Conservation (phyloP, 2,113 vertebrate genomes). For the Circaetus cinerascens region DNA sequence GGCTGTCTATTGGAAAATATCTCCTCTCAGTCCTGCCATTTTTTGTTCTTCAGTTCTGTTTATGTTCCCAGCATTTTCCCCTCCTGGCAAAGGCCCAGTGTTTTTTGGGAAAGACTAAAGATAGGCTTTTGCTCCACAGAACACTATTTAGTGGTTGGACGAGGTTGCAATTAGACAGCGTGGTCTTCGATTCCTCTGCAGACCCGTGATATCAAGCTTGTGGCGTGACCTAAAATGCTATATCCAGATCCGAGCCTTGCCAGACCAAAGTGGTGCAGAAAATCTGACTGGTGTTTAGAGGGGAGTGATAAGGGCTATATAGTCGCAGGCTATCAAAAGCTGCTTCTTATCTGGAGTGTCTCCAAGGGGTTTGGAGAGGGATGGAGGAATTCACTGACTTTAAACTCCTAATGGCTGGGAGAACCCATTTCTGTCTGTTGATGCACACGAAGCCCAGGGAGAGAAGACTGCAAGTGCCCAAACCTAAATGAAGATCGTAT, state of each 20-base stretch:
- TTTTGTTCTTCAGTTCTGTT: slow-evolving; percentile 45
- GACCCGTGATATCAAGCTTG: slow-evolving; percentile 19
- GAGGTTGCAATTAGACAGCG: slow-evolving; percentile 36
- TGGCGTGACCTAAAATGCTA: background rate
- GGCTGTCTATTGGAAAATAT: slow-evolving; percentile 58
- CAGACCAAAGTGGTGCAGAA: background rate
- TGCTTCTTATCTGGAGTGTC: background rate
- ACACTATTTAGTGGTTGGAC: slow-evolving; percentile 48
- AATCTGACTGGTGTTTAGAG: background rate
- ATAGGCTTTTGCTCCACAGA: slow-evolving; percentile 45
- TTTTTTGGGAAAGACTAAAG: slow-evolving; percentile 57
- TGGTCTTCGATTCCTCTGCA: background rate
- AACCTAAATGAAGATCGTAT: background rate
- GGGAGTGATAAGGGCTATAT: background rate
- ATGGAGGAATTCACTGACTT: background rate
- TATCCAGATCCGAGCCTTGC: background rate
- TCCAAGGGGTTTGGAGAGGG: background rate
- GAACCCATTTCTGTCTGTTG: background rate
- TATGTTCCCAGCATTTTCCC: slow-evolving; percentile 49
- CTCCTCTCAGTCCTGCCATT: slow-evolving; percentile 18
- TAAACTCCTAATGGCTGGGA: background rate
- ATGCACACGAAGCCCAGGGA: background rate
- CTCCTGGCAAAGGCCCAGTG: slow-evolving; percentile 34
- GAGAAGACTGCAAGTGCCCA: background rate
- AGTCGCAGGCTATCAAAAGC: background rate